phyloP scores from a whole-genome alignment of 1,140 invertebrate genomes.

The Adoxophyes honmai region DNA sequence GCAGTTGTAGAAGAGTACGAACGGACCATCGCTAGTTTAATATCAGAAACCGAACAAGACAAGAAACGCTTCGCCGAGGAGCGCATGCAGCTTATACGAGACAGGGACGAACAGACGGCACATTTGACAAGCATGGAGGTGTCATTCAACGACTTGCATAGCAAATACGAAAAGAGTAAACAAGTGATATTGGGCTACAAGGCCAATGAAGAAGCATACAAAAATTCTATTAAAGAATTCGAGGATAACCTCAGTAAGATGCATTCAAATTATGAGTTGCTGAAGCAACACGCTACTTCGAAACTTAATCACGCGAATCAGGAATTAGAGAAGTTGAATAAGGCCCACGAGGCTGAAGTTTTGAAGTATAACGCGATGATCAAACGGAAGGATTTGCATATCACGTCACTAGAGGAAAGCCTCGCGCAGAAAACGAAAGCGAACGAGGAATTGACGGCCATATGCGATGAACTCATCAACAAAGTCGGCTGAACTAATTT shows the following conservation, averaged over 20 bases:
- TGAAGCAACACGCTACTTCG: conserved; percentile 70
- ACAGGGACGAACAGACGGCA: conserved; percentile 82
- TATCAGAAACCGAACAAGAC: conserved; percentile 79
- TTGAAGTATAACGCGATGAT: conserved; percentile 84
- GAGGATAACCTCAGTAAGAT: conserved; percentile 67
- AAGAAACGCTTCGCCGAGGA: conserved; percentile 69
- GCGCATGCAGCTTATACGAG: conserved; percentile 58
- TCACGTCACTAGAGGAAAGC: conserved; percentile 82
- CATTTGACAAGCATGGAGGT: conserved; percentile 86
- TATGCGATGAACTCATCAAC: conserved; percentile 89
- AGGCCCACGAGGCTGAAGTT: conserved; percentile 81
- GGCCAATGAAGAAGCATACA: conserved; percentile 64
- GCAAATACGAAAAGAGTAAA: conserved; percentile 75
- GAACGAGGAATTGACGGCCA: conserved; percentile 85
- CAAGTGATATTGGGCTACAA: conserved; percentile 67
- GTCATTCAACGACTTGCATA: conserved; percentile 88
- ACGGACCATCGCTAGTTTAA: conserved; percentile 81
- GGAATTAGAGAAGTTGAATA: conserved; percentile 82
- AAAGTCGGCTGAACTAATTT: conserved; percentile 64
- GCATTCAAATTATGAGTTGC: conserved; percentile 67
- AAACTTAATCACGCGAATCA: conserved; percentile 78
- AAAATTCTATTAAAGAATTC: conserved; percentile 58
- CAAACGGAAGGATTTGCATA: conserved; percentile 85
- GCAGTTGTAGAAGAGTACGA: conserved; percentile 83
- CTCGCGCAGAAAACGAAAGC: conserved; percentile 86